A percentile compares a stretch with the other conserved stretches of the same genome.
These are phyloP conservation scores for Asarcornis scutulata DNA, from an alignment of 2,113 vertebrate genomes.

Conservation along the genomic window DNA sequence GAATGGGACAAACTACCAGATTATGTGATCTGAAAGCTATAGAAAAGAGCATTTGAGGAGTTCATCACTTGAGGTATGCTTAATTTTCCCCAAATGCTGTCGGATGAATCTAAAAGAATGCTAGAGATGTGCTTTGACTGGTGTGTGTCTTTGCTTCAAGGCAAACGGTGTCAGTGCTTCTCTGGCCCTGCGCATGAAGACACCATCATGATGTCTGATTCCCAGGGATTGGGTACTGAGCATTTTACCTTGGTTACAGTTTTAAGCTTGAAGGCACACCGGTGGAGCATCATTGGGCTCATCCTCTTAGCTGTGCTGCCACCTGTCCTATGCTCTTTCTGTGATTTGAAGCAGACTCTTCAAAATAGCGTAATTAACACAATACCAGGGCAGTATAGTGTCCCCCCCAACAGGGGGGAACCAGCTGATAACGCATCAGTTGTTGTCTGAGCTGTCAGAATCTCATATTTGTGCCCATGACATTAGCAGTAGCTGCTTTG, in stretches of 20 bases:
- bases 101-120: not conserved
- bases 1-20: not conserved
- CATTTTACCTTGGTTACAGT: not conserved
- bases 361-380: not conserved
- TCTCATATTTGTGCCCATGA: not conserved
- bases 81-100: not conserved
- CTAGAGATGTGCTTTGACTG: not conserved
- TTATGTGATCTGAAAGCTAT: not conserved
- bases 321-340: not conserved
- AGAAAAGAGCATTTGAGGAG: not conserved
- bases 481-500: not conserved
- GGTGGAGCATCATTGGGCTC: not conserved
- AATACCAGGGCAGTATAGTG: not conserved
- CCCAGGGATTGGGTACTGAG: accelerated
- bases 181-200: not conserved
- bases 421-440: not conserved
- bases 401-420: not conserved
- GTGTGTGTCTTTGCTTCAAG: not conserved
- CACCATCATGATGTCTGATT: not conserved
- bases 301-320: not conserved
- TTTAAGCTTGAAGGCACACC: not conserved
- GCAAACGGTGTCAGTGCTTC: not conserved
- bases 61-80: not conserved
- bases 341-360: not conserved
- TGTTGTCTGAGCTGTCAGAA: not conserved